These are phyloP conservation scores for Falco novaeseelandiae DNA, from an alignment of 2,797 vertebrate species.

Conservation along the genomic window DNA sequence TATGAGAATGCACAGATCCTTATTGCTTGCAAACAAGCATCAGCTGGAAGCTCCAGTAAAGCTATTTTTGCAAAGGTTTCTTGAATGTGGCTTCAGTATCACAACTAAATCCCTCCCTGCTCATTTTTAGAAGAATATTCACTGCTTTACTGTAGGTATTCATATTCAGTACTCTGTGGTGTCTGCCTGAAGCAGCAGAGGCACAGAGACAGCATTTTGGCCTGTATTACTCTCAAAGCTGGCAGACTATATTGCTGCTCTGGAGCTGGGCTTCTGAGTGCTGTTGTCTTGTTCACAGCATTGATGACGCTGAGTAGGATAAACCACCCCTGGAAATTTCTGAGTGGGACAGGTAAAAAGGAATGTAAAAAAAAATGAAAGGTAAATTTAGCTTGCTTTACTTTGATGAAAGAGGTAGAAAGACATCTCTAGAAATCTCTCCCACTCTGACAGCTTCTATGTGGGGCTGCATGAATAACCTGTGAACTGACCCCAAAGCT, in stretches of 20 bases:
- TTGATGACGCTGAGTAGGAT: neutral
- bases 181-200: neutral
- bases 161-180: neutral
- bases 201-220: neutral
- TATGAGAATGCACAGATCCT: neutral
- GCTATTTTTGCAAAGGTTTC: neutral
- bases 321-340: neutral
- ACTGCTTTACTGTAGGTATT: neutral
- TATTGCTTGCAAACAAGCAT: neutral
- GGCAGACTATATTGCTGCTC: neutral
- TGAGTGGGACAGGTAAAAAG: neutral
- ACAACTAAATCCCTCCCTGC: neutral
- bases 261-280: neutral
- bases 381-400: neutral
- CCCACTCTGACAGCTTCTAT: neutral
- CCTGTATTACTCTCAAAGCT: neutral
- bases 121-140: neutral
- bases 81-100: neutral
- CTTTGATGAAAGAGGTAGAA: neutral
- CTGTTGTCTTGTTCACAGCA: neutral
- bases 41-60: neutral
- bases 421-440: neutral
- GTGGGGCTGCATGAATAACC: neutral
- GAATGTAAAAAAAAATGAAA: neutral
- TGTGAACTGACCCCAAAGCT: neutral